A percentile compares a stretch with the other conserved stretches of the same genome.
These are phyloP conservation scores for Gymnoscelis rufifasciata DNA, from an alignment of 2,888 invertebrate genomes.

Conservation along the genomic window DNA sequence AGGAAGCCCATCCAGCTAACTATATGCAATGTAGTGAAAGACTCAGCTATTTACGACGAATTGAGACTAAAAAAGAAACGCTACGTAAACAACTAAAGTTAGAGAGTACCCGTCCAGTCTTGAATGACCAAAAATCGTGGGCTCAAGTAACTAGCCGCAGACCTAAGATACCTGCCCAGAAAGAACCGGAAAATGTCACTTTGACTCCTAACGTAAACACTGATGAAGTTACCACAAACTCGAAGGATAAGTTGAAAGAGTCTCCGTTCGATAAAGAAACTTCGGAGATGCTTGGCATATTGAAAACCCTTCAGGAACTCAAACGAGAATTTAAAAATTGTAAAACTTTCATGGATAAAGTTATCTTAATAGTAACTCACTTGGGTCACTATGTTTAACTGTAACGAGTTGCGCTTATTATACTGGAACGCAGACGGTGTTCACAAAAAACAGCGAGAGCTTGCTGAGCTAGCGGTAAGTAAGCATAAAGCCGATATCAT, in stretches of 20 bases:
- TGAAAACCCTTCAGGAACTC: neutral
- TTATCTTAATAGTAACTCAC: conserved; percentile 1
- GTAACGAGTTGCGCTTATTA: neutral
- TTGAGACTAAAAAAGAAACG: neutral
- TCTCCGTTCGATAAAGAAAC: neutral
- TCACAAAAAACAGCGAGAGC: neutral
- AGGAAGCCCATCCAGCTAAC: conserved; percentile 13
- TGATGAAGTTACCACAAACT: neutral
- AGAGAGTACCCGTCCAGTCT: neutral
- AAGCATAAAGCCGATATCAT: neutral
- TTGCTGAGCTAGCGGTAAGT: neutral
- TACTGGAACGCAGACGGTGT: too few species aligned
- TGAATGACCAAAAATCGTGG: neutral
- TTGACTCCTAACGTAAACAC: neutral
- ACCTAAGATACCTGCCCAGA: neutral
- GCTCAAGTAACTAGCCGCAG: neutral
- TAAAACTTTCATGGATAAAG: conserved; percentile 2
- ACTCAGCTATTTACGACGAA: neutral
- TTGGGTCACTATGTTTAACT: neutral
- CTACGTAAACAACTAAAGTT: neutral
- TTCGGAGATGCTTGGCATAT: neutral
- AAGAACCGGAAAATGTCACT: neutral
- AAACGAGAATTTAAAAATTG: neutral
- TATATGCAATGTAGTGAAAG: conserved; percentile 9
- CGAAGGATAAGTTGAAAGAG: neutral